A percentile compares a stretch with the other conserved stretches of the same genome.
phyloP scores from a whole-genome alignment of 2,797 vertebrate genomes.

The Alca torda region DNA sequence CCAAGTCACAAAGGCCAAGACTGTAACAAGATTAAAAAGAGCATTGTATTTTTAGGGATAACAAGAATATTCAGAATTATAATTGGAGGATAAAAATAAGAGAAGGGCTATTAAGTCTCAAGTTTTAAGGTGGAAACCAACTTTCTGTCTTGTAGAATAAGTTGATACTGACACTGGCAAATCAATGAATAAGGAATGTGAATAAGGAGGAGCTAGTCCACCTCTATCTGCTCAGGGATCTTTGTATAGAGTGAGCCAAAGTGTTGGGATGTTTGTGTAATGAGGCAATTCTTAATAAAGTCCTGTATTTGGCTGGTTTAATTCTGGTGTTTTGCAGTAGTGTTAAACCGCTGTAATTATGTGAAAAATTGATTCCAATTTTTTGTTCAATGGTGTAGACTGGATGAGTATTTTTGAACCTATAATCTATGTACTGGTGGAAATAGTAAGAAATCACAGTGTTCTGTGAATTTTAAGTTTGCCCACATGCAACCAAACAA shows the following conservation, averaged over 20 bases:
- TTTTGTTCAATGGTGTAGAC: neutral
- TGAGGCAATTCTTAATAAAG: neutral
- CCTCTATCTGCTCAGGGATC: neutral
- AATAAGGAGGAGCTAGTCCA: neutral
- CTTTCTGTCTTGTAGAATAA: neutral
- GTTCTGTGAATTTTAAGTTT: neutral
- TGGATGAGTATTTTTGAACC: neutral
- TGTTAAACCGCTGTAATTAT: neutral
- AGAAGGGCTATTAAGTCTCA: neutral
- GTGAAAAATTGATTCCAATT: neutral
- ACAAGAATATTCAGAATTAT: slow-evolving; percentile 25
- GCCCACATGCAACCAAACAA: neutral
- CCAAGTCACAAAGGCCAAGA: slow-evolving; percentile 50
- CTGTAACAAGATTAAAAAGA: slow-evolving; percentile 44
- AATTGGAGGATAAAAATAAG: slow-evolving; percentile 29
- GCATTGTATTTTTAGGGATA: slow-evolving; percentile 49
- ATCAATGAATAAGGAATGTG: neutral
- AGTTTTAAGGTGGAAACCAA: neutral
- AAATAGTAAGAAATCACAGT: neutral
- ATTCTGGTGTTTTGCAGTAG: neutral
- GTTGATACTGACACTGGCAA: neutral
- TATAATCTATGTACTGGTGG: neutral
- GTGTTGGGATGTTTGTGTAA: neutral
- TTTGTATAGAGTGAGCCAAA: neutral
- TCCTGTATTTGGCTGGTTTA: neutral